phyloP scores from a whole-genome alignment of 1,140 invertebrate species.

The Drosophila mayri region DNA sequence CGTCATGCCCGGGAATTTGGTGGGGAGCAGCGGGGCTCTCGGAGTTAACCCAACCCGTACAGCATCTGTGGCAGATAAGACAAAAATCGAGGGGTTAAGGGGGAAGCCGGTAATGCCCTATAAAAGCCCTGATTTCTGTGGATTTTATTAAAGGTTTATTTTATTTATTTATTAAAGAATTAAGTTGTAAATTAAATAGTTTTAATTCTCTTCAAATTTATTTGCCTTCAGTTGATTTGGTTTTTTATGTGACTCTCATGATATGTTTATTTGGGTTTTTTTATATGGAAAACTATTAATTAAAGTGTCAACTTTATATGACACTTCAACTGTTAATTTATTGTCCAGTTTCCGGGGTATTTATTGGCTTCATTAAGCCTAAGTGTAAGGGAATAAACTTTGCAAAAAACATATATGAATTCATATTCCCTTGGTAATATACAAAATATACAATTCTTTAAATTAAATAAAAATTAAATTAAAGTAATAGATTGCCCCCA shows the following conservation, averaged over 20 bases:
- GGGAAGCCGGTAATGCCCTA: slow-evolving; percentile 9
- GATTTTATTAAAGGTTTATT: not conserved
- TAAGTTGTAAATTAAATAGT: not conserved
- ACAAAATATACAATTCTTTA: no score
- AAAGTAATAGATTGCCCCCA: not conserved
- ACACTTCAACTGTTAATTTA: slow-evolving; percentile 6
- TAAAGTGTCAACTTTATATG: slow-evolving; percentile 6
- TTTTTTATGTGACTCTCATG: not conserved
- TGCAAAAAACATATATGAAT: not conserved
- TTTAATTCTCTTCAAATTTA: not conserved
- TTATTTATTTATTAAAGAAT: no score
- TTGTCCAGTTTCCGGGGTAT: not conserved
- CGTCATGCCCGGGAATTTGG: slow-evolving; percentile 62
- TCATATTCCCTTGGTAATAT: no score
- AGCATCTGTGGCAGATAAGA: slow-evolving; percentile 49
- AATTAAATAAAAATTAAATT: no score
- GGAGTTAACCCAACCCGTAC: slow-evolving; percentile 36
- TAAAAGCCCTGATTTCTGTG: not conserved
- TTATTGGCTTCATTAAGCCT: slow-evolving; percentile 8
- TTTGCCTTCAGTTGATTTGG: not conserved
- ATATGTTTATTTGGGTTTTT: not conserved
- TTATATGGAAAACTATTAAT: slow-evolving; percentile 3
- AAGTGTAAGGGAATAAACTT: no score
- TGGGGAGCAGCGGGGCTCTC: not conserved
- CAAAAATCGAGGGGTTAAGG: not conserved